Conservation (phyloP, 2,797 vertebrate genomes). For the Coracias cyanogaster region DNA sequence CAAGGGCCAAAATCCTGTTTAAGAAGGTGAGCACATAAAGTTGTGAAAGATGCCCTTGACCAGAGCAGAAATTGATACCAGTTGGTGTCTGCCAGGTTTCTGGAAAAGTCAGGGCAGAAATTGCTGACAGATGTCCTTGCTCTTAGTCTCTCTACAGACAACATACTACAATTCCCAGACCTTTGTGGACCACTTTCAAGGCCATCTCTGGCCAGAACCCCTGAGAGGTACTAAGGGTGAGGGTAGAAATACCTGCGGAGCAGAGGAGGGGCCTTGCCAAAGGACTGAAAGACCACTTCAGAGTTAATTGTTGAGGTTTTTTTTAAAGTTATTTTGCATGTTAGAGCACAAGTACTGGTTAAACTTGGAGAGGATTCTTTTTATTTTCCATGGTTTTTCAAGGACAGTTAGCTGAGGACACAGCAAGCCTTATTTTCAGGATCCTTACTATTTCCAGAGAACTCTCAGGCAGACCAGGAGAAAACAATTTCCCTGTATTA, state of each 20-base stretch:
- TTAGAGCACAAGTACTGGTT: not conserved
- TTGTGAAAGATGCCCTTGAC: not conserved
- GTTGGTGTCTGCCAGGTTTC: not conserved
- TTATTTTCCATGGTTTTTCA: not conserved
- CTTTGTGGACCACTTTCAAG: not conserved
- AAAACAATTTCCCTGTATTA: not conserved
- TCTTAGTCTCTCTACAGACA: not conserved
- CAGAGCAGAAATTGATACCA: not conserved
- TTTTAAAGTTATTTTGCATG: not conserved
- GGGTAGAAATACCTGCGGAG: not conserved
- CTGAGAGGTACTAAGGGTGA: not conserved
- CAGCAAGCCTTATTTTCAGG: not conserved
- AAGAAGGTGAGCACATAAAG: not conserved
- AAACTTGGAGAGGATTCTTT: not conserved
- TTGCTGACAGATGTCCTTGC: not conserved
- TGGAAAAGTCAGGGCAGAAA: not conserved
- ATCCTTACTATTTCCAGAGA: not conserved
- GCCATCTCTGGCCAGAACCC: not conserved
- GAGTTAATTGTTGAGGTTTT: not conserved
- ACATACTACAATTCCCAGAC: not conserved
- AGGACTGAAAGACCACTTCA: not conserved
- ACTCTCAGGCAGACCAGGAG: not conserved
- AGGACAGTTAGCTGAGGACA: not conserved
- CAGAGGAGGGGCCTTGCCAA: not conserved
- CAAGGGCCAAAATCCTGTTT: not conserved